These are phyloP conservation scores for Limanda limanda DNA, from an alignment of 2,113 vertebrate genomes.

Conservation along the genomic window DNA sequence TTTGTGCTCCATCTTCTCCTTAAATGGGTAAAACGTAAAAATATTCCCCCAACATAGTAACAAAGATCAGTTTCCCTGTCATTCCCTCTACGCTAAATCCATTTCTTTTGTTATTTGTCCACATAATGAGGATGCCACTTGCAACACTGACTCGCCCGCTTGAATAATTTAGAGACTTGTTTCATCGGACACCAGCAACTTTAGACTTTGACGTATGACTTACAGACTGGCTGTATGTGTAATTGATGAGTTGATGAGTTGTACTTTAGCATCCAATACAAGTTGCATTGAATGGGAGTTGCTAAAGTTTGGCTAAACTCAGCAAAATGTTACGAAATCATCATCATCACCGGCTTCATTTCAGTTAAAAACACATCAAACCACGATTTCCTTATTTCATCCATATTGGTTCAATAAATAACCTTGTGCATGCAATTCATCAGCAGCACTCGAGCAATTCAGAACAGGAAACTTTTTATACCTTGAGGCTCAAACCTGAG, in stretches of 20 bases:
- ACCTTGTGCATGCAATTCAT: not conserved
- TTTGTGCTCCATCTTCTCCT: not conserved
- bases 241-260: constrained; percentile 79
- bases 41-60: not conserved
- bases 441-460: not conserved
- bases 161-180: constrained; percentile 79
- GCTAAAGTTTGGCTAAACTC: constrained; percentile 40
- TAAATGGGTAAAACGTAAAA: not conserved
- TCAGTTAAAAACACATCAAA: not conserved
- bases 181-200: constrained; percentile 81
- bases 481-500: not conserved
- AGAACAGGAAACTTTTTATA: constrained; percentile 12
- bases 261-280: constrained; percentile 44
- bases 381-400: not conserved
- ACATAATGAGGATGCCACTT: constrained; percentile 70
- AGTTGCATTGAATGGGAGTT: constrained; percentile 44
- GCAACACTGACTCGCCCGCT: constrained; percentile 60
- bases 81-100: constrained; percentile 31
- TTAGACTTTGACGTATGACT: constrained; percentile 79
- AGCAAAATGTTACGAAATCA: constrained; percentile 20
- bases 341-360: constrained; percentile 6
- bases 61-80: not conserved
- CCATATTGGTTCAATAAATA: not conserved
- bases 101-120: constrained; percentile 57
- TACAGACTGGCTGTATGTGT: constrained; percentile 70